phyloP scores from a whole-genome alignment of 2,113 vertebrate genomes.

The Zonotrichia leucophrys region DNA sequence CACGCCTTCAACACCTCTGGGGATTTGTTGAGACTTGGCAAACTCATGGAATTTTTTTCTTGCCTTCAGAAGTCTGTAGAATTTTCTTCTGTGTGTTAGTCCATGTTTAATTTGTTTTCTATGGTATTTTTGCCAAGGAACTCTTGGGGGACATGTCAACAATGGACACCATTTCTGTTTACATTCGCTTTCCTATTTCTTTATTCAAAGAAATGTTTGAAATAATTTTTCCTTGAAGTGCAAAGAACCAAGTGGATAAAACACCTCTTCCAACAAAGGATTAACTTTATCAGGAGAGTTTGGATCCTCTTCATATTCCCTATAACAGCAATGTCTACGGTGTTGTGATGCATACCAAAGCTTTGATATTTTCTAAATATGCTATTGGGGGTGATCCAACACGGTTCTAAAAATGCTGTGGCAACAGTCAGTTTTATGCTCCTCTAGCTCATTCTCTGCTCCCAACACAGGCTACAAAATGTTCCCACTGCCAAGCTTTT shows the following conservation, averaged over 20 bases:
- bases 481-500: background rate
- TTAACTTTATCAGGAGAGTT: background rate
- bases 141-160: background rate
- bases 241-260: background rate
- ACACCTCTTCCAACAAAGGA: background rate
- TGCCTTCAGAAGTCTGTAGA: background rate
- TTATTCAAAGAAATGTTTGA: slow-evolving; percentile 7
- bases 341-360: background rate
- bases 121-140: background rate
- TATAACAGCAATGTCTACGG: background rate
- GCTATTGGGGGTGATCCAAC: background rate
- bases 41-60: background rate
- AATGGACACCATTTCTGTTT: slow-evolving; percentile 24
- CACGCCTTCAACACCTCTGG: background rate
- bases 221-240: background rate
- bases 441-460: background rate
- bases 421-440: background rate
- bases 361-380: background rate
- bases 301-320: background rate
- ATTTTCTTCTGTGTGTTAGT: background rate
- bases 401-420: background rate
- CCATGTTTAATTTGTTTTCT: slow-evolving; percentile 1
- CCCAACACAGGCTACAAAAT: background rate
- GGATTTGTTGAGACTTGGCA: background rate
- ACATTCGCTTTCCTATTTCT: background rate